Evolutionary conservation across 2,888 invertebrate genomes (phyloP).

Genomic region (Leucozona laternaria): DNA sequence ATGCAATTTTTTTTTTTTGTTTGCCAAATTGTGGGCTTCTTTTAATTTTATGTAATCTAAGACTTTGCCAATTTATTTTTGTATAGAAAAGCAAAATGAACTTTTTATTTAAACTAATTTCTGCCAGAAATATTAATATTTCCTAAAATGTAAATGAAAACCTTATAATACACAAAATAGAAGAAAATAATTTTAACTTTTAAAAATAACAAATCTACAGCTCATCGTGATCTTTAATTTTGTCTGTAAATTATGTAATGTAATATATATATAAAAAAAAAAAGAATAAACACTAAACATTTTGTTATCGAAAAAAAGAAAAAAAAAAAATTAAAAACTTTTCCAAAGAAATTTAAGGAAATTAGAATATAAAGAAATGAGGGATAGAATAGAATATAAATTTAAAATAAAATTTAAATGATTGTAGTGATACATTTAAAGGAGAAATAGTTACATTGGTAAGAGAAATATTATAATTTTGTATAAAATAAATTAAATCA

Average conservation of each 20-base stretch:
- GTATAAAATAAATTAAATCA: slow-evolving; percentile 46
- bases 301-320: slow-evolving; percentile 56
- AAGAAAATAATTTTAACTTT: slow-evolving; percentile 5
- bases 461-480: slow-evolving; percentile 58
- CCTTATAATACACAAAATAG: background rate
- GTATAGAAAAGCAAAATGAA: slow-evolving; percentile 23
- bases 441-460: slow-evolving; percentile 22
- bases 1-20: slow-evolving; percentile 11
- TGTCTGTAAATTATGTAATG: slow-evolving; percentile 68
- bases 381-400: slow-evolving; percentile 31
- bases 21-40: slow-evolving; percentile 42
- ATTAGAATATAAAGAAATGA: slow-evolving; percentile 36
- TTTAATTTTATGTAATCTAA: slow-evolving; percentile 31
- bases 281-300: slow-evolving; percentile 36
- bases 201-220: slow-evolving; percentile 47
- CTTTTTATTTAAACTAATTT: slow-evolving; percentile 41
- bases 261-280: slow-evolving; percentile 52
- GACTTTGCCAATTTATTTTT: slow-evolving; percentile 65
- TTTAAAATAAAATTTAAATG: slow-evolving; percentile 29
- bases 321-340: slow-evolving; percentile 33
- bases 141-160: slow-evolving; percentile 20
- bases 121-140: slow-evolving; percentile 50
- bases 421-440: slow-evolving; percentile 52
- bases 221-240: slow-evolving; percentile 67
- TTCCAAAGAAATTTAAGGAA: slow-evolving; percentile 66